Conservation (phyloP, 2,888 invertebrate genomes). For the Tuta absoluta region DNA sequence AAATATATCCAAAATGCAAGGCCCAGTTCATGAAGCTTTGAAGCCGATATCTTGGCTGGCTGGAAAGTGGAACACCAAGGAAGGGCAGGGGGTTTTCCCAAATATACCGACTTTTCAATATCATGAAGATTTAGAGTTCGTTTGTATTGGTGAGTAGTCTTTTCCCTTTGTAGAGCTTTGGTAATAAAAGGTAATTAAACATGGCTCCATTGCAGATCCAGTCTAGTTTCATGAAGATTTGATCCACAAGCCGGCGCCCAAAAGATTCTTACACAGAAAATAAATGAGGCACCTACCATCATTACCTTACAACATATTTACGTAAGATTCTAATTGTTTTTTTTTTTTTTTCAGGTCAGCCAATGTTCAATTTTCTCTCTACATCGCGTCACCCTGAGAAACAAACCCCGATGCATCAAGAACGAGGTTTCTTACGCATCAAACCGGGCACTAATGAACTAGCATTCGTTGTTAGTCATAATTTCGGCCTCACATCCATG, state of each 20-base stretch:
- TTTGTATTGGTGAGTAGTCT: constrained; percentile 63
- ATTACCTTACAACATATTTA: too few species aligned
- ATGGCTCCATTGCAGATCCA: too few species aligned
- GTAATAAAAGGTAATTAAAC: too few species aligned
- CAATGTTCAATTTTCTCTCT: constrained; percentile 81
- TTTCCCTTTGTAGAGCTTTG: neutral
- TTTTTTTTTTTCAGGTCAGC: constrained; percentile 75
- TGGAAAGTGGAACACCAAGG: constrained; percentile 80
- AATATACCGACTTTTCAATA: constrained; percentile 81
- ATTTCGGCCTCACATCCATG: constrained; percentile 81
- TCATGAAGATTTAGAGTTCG: constrained; percentile 80
- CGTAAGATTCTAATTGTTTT: neutral
- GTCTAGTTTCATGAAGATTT: too few species aligned
- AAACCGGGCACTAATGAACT: constrained; percentile 78
- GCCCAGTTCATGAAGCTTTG: constrained; percentile 66
- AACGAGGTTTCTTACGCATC: constrained; percentile 82
- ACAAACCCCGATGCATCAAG: constrained; percentile 82
- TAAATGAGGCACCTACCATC: too few species aligned
- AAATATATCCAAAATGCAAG: constrained; percentile 17
- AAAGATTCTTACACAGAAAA: too few species aligned
- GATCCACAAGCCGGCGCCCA: too few species aligned
- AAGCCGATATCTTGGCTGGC: constrained; percentile 81
- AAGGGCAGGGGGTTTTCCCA: constrained; percentile 79
- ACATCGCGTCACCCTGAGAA: constrained; percentile 76
- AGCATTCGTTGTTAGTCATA: constrained; percentile 81